Evolutionary conservation across 2,888 invertebrate genomes (phyloP).

Genomic region (Baronia brevicornis): DNA sequence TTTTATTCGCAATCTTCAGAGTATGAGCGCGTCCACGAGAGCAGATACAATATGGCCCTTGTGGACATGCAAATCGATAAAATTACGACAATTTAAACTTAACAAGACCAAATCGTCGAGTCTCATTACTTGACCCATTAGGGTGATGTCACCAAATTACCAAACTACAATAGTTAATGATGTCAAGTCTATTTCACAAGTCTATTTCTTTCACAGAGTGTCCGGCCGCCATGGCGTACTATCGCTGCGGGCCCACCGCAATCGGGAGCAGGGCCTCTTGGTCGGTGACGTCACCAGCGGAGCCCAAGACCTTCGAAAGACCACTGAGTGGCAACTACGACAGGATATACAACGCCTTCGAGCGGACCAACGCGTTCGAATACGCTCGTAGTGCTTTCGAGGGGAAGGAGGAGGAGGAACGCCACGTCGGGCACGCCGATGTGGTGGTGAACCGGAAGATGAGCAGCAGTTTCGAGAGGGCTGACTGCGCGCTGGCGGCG

Average conservation of each 20-base stretch:
- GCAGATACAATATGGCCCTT: slow-evolving; percentile 33
- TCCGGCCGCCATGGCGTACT: slow-evolving; percentile 53
- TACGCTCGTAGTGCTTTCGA: slow-evolving; percentile 46
- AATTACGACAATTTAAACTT: too few relatives aligned
- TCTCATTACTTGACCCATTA: slow-evolving; percentile 7
- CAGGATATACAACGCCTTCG: slow-evolving; percentile 69
- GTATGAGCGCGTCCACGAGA: too few relatives aligned
- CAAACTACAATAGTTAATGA: too few relatives aligned
- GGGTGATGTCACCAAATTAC: slow-evolving; percentile 7
- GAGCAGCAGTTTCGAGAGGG: slow-evolving; percentile 65
- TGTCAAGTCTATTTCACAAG: slow-evolving; percentile 11
- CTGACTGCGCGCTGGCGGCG: slow-evolving; percentile 69
- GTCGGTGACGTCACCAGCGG: slow-evolving; percentile 61
- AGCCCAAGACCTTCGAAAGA: slow-evolving; percentile 51
- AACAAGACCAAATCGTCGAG: background rate
- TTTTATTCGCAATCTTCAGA: slow-evolving; percentile 4
- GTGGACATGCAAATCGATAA: slow-evolving; percentile 44
- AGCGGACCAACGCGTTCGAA: slow-evolving; percentile 68
- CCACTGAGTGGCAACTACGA: slow-evolving; percentile 68
- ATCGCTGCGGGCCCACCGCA: slow-evolving; percentile 64
- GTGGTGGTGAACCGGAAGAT: slow-evolving; percentile 62
- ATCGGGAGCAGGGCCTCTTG: slow-evolving; percentile 73
- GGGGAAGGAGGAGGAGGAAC: slow-evolving; percentile 39
- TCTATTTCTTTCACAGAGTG: slow-evolving; percentile 32
- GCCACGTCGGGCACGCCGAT: slow-evolving; percentile 55